phyloP scores from a whole-genome alignment of 2,797 vertebrate species.

The Helostoma temminkii region DNA sequence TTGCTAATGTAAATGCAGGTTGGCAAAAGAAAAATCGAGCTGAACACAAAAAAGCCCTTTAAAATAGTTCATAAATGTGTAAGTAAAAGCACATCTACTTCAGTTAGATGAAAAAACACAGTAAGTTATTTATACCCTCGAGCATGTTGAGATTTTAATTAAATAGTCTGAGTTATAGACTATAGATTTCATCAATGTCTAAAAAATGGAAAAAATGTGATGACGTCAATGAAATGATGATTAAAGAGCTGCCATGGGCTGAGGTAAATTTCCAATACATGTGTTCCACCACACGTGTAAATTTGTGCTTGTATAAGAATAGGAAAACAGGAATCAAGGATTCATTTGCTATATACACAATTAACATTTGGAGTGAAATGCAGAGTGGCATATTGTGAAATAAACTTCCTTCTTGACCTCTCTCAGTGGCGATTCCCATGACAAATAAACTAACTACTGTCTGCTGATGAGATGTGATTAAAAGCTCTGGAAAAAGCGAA shows the following conservation, averaged over 20 bases:
- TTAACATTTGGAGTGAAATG: neutral
- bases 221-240: slow-evolving; percentile 13
- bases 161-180: neutral
- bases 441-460: neutral
- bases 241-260: neutral
- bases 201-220: slow-evolving; percentile 17
- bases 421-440: neutral
- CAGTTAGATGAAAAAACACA: neutral
- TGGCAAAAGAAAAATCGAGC: slow-evolving; percentile 22
- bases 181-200: neutral
- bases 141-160: slow-evolving; percentile 12
- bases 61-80: neutral
- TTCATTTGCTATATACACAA: neutral
- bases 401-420: too few relatives aligned
- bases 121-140: slow-evolving; percentile 8
- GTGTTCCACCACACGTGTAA: too few relatives aligned
- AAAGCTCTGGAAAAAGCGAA: too few relatives aligned
- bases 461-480: neutral
- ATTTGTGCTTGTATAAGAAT: slow-evolving; percentile 9
- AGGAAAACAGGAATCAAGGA: neutral
- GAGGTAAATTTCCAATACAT: too few relatives aligned
- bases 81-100: neutral
- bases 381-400: neutral
- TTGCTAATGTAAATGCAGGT: neutral
- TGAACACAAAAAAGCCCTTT: neutral